These are phyloP conservation scores for Sula dactylatra DNA, from an alignment of 2,113 vertebrate species.

Conservation along the genomic window DNA sequence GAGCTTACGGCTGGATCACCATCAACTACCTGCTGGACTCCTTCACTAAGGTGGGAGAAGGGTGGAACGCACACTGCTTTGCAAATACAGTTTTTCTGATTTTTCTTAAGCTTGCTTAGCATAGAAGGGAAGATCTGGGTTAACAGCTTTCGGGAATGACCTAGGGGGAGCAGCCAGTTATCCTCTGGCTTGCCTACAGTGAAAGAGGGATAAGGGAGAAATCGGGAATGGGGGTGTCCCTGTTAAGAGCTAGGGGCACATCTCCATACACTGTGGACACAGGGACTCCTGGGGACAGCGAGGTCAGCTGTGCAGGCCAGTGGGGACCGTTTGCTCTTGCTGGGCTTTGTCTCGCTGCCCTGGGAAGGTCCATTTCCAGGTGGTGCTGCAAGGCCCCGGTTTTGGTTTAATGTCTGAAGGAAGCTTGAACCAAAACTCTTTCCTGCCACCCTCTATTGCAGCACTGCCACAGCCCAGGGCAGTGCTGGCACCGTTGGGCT, in stretches of 20 bases:
- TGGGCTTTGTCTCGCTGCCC: background rate
- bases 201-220: background rate
- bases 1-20: slow-evolving; percentile 87
- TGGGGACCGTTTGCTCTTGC: background rate
- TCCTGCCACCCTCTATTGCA: background rate
- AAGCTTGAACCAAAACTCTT: background rate
- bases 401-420: background rate
- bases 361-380: background rate
- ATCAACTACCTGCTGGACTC: slow-evolving; percentile 87
- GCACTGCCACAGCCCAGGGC: background rate
- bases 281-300: background rate
- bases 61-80: background rate
- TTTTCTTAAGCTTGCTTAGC: background rate
- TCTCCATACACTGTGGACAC: background rate
- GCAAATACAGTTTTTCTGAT: background rate
- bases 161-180: background rate
- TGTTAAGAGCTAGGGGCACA: background rate
- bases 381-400: background rate
- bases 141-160: fast-evolving
- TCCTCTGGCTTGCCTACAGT: background rate
- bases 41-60: slow-evolving; percentile 80
- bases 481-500: fast-evolving
- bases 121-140: background rate
- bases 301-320: background rate
- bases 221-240: background rate